These are phyloP conservation scores for Austrolebias charrua DNA, from an alignment of 2,797 vertebrate genomes.

Conservation along the genomic window DNA sequence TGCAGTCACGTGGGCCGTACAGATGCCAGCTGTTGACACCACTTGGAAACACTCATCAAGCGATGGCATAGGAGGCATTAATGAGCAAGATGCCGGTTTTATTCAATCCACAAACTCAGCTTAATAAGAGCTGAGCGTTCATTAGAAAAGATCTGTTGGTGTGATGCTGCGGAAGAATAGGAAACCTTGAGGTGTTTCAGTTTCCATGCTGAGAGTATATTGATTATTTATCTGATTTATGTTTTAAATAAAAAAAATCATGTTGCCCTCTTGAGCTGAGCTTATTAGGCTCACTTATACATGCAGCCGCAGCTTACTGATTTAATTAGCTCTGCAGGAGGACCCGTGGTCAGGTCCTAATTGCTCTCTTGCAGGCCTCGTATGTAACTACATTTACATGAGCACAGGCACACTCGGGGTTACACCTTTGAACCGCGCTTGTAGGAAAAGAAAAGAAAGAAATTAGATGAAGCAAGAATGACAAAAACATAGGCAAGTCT, in stretches of 20 bases:
- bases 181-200: constrained; percentile 19
- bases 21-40: constrained; percentile 65
- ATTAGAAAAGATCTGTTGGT: constrained; percentile 38
- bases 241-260: constrained; percentile 40
- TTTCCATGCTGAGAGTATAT: constrained; percentile 21
- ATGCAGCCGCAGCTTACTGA: constrained; percentile 41
- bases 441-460: constrained; percentile 20
- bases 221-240: constrained; percentile 48
- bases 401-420: constrained; percentile 5
- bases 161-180: constrained; percentile 20
- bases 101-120: constrained; percentile 63
- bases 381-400: constrained; percentile 23
- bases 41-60: constrained; percentile 59
- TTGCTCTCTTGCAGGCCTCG: constrained; percentile 31
- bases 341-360: constrained; percentile 46
- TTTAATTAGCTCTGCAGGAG: constrained; percentile 65
- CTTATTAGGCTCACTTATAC: constrained; percentile 42
- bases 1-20: constrained; percentile 29
- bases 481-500: background rate
- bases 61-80: constrained; percentile 70
- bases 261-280: constrained; percentile 5
- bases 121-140: constrained; percentile 57
- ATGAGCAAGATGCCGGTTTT: constrained; percentile 61
- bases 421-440: constrained; percentile 10
- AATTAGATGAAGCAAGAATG: background rate